Base-by-base conservation (phyloP, 2,888 invertebrate species). In the Cataglyphis livida region DNA sequence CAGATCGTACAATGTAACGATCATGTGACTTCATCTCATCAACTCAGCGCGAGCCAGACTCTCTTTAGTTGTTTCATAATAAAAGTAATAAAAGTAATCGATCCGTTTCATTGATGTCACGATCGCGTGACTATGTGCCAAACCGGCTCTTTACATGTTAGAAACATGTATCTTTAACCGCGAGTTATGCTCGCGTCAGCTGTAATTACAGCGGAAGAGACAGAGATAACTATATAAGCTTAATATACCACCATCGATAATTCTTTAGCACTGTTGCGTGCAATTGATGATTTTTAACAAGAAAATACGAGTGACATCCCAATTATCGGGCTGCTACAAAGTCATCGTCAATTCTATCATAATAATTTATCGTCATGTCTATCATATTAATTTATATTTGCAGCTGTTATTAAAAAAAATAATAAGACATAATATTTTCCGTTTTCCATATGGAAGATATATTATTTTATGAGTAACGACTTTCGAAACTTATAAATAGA, bases 101-200 rank as follows among this genome's bases (percentile, higher is more conserved):
- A 78, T 78, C 78, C 57, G 78, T 78, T 78, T 78, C 73, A 78
- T 78, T 71, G 78, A 78, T 78, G 78, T 71, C 78, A 78, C 59
- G 76, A 68, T 78, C 71, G 71, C 76, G 57, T 78, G 78, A 59
- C 71, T 78, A 78, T 71, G 57, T 59, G 57, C 57, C 78, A 32
- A 78, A 78, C 73, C 41, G 57, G 73, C 73, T 78, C 78, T 57
- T 57, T 78, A 78, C 71, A 57, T 41, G 57, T 57, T 78, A 68
- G 70, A 21, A 78, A 57, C 76, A 21, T 57, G 54, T 76, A 57
- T 57, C 76, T 78, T 78, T 57, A 70, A 57, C 70, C 57, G 57
- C 70, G 57, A 41, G 76, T 57, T 78, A 70, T 44, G 41, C 71
- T 21, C 78, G 78, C 71, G 32, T 78, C 71, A 41, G 54, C 54